Conservation (phyloP, 2,797 vertebrate genomes). For the Hippoglossus hippoglossus region DNA sequence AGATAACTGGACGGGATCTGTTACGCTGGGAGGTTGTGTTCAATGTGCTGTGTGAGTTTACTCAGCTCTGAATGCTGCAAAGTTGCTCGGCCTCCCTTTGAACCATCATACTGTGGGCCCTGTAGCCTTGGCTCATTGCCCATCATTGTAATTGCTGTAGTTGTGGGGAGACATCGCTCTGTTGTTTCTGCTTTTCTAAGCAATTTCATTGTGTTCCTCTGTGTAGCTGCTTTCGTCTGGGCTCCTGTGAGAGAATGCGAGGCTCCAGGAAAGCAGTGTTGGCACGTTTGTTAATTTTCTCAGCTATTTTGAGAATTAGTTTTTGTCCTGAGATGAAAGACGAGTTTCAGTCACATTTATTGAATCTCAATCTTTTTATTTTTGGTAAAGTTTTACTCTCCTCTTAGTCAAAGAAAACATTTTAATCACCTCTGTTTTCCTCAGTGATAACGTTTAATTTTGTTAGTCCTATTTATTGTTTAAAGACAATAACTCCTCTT, state of each 20-base stretch:
- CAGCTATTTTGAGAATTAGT: neutral
- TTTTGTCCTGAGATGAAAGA: neutral
- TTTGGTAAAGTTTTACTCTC: neutral
- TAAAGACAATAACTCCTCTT: too few species aligned
- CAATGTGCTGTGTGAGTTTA: constrained; percentile 25
- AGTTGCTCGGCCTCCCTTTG: constrained; percentile 50
- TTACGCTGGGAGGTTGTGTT: constrained; percentile 31
- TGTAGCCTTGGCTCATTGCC: constrained; percentile 50
- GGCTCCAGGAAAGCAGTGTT: constrained; percentile 27
- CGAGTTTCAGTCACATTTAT: neutral
- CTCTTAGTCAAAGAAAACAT: neutral
- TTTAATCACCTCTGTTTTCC: neutral
- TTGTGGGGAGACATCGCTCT: constrained; percentile 24
- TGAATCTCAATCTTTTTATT: neutral
- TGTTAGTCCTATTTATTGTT: neutral
- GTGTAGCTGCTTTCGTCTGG: constrained; percentile 5
- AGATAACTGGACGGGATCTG: constrained; percentile 5
- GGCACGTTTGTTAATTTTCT: neutral
- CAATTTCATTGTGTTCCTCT: constrained; percentile 4
- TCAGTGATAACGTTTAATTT: too few species aligned
- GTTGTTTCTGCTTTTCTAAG: constrained; percentile 52
- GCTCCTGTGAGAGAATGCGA: constrained; percentile 43
- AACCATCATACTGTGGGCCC: constrained; percentile 34
- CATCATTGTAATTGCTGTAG: constrained; percentile 58
- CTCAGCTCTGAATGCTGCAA: constrained; percentile 39